Percentiles rank a stretch among this genome's conserved stretches.
These are phyloP conservation scores for Herminia tarsipennalis DNA, from an alignment of 2,888 invertebrate genomes.

Conservation along the genomic window DNA sequence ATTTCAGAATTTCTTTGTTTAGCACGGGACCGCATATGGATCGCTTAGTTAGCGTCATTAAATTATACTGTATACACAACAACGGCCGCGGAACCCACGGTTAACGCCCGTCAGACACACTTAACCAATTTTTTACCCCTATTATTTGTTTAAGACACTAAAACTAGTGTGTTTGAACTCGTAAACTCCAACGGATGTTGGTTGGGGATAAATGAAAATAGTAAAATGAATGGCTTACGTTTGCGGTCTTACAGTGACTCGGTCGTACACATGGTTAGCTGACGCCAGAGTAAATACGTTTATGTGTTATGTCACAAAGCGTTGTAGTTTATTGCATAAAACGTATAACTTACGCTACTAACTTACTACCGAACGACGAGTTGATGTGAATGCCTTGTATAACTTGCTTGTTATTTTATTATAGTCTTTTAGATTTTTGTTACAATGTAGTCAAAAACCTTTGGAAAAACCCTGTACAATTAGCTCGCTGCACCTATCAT, in stretches of 20 bases:
- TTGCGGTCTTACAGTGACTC: conserved; percentile 37
- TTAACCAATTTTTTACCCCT: conserved; percentile 40
- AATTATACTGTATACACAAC: not conserved
- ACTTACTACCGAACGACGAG: conserved; percentile 6
- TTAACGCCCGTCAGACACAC: conserved; percentile 23
- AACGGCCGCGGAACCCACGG: conserved; percentile 15
- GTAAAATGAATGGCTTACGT: conserved; percentile 38
- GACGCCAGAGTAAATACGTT: conserved; percentile 23
- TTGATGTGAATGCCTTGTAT: too few relatives aligned
- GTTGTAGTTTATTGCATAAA: conserved; percentile 15
- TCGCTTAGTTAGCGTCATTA: conserved; percentile 1
- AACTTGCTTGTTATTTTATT: too few relatives aligned
- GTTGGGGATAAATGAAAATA: conserved; percentile 45
- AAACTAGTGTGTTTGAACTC: conserved; percentile 50
- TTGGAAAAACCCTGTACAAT: too few relatives aligned
- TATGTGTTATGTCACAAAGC: conserved; percentile 21
- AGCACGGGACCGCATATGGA: not conserved
- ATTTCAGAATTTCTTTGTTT: not conserved
- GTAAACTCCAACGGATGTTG: conserved; percentile 51
- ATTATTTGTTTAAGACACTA: conserved; percentile 56
- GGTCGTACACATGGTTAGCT: conserved; percentile 23
- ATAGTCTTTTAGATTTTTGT: too few relatives aligned
- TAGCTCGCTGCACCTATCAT: too few relatives aligned
- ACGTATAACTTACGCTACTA: conserved; percentile 7
- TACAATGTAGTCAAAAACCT: too few relatives aligned